Evolutionary conservation across 1,140 invertebrate genomes (phyloP), one percentile per base, ranked within the genome.

Genomic region (Reticulitermes speratus): DNA sequence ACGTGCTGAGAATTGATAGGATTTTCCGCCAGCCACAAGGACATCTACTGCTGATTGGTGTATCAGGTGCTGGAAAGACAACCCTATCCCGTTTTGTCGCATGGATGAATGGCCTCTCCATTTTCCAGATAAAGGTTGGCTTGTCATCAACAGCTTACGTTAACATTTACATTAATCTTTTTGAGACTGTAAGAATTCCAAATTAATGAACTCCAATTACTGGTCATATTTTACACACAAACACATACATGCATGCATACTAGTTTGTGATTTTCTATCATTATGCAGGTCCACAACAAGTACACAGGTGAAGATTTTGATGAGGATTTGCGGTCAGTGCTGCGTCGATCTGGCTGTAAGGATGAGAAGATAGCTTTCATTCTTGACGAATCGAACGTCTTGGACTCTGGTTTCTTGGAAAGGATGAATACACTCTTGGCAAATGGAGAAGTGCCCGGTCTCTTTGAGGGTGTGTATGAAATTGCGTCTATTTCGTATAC

Each of bases 21-120:
- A 99, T 99, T 88, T 99, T 99, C 94, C 93, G 99, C 83, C 99
- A 99, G 92, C 98, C 99, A 21, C 99, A 99, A 91, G 98, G 98
- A 85, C 99, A 99, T 91, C 91, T 99, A 86, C 92, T 99, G 87
- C 93, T 99, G 0, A 99, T 99, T 90, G 98, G 98, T 88, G 97
- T 99, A 3, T 98, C 98, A 88, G 99, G 99, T 59, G 97, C 98
- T 87, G 99, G 99, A 86, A 99, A 99, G 92, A 99, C 99, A 2
- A 99, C 99, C 23, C 93, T 99, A 84, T 99, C 98, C 16, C 93
- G 99, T 87, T 99, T 99, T 91, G 99, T 99, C 45, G 99, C 99
- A 83, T 99, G 99, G 98, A 99, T 99, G 96, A 99, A 99, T 92
- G 99, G 99, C 45, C 93, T 99, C 7, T 97, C 96, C 87, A 98